phyloP scores from a whole-genome alignment of 2,113 vertebrate genomes.

The Silurus meridionalis region DNA sequence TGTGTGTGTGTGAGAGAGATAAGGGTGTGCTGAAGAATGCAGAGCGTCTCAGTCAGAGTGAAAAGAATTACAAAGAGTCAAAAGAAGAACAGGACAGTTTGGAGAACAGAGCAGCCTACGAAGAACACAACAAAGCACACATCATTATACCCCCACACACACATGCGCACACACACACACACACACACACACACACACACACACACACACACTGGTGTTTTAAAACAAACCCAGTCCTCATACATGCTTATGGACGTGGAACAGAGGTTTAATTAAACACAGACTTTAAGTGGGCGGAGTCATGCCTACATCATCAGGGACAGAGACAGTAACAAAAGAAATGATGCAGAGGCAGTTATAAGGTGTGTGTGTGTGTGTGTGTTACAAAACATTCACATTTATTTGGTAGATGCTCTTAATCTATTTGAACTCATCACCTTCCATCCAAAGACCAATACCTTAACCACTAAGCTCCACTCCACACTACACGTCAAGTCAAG shows the following conservation, averaged over 20 bases:
- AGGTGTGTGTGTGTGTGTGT: too few species aligned
- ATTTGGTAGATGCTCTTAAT: too few species aligned
- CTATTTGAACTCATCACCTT: too few species aligned
- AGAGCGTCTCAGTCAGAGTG: neutral
- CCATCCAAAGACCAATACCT: too few species aligned
- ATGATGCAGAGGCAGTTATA: neutral
- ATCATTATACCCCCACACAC: slow-evolving; percentile 7
- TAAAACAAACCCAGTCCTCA: slow-evolving; percentile 13
- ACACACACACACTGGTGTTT: slow-evolving; percentile 1
- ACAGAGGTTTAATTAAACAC: slow-evolving; percentile 43
- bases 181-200: neutral
- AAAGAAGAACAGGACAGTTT: slow-evolving; percentile 22
- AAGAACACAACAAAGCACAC: neutral
- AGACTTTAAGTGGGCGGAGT: slow-evolving; percentile 33
- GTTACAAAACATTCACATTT: too few species aligned
- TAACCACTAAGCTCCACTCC: too few species aligned
- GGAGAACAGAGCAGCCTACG: neutral
- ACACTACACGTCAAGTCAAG: too few species aligned
- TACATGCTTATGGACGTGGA: slow-evolving; percentile 35
- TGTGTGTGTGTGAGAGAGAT: slow-evolving; percentile 3
- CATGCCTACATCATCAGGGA: neutral
- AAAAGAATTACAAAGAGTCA: neutral
- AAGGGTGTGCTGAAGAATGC: slow-evolving; percentile 10
- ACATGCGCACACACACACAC: slow-evolving; percentile 39
- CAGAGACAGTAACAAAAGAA: neutral